Conservation (phyloP, 1,140 invertebrate genomes). For the Phymorhynchus buccinoides region DNA sequence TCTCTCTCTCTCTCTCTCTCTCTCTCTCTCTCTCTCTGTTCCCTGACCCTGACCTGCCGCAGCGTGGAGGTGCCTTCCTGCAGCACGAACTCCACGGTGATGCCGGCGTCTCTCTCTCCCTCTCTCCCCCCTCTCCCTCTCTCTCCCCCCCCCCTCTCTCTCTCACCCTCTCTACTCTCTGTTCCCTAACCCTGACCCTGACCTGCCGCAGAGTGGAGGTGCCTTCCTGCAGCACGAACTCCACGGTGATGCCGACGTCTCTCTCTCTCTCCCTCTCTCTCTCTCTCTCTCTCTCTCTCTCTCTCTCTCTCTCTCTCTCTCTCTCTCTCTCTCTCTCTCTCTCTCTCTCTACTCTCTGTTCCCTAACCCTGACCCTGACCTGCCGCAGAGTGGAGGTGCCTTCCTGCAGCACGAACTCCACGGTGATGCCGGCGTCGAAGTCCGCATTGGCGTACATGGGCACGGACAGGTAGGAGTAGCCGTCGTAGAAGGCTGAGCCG, state of each 20-base stretch:
- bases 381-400: constrained; percentile 31
- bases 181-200: too few relatives aligned
- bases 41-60: constrained; percentile 31
- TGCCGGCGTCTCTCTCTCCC: too few relatives aligned
- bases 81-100: constrained; percentile 30
- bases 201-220: constrained; percentile 34
- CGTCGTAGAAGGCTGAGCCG: constrained; percentile 27
- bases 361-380: too few relatives aligned
- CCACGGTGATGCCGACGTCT: constrained; percentile 27
- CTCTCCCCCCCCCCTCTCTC: too few relatives aligned
- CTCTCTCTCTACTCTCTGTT: too few relatives aligned
- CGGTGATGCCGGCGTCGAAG: constrained; percentile 26
- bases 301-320: too few relatives aligned
- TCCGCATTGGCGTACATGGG: constrained; percentile 28
- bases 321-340: too few relatives aligned
- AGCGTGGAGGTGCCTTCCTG: constrained; percentile 29
- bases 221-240: constrained; percentile 29
- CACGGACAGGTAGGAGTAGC: constrained; percentile 25
- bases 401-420: constrained; percentile 31
- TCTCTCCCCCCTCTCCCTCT: too few relatives aligned
- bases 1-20: too few relatives aligned
- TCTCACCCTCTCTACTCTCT: too few relatives aligned
- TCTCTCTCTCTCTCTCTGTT: too few relatives aligned
- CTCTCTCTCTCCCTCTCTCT: too few relatives aligned
- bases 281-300: background rate